Evolutionary conservation across 2,888 invertebrate genomes (phyloP).

Genomic region (Trichogramma evanescens): DNA sequence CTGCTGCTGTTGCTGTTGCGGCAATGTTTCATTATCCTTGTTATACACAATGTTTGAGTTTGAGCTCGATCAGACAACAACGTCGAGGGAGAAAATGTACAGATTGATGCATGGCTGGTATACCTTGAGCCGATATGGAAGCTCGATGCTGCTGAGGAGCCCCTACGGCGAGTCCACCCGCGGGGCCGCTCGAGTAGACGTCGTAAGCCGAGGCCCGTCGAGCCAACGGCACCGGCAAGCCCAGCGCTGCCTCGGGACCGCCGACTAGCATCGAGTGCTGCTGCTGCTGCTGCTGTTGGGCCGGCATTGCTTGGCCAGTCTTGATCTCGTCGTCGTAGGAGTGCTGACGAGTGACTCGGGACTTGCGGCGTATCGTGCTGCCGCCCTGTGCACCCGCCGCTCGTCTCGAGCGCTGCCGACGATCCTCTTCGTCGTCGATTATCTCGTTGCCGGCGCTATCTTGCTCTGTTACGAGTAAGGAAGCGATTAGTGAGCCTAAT

Average conservation of each 20-base stretch:
- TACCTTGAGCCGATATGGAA: slow-evolving; percentile 41
- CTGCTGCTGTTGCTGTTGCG: no score
- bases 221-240: slow-evolving; percentile 68
- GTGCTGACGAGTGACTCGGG: slow-evolving; percentile 65
- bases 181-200: slow-evolving; percentile 60
- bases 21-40: no score
- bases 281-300: slow-evolving; percentile 46
- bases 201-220: slow-evolving; percentile 79
- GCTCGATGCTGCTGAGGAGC: slow-evolving; percentile 32
- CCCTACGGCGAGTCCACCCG: slow-evolving; percentile 31
- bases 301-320: slow-evolving; percentile 32
- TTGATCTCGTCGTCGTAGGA: slow-evolving; percentile 77
- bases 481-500: neutral
- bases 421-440: slow-evolving; percentile 51
- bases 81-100: neutral
- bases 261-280: slow-evolving; percentile 41
- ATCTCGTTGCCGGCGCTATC: slow-evolving; percentile 4
- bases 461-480: slow-evolving; percentile 3
- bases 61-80: neutral
- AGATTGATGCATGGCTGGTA: neutral
- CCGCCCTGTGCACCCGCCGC: slow-evolving; percentile 10
- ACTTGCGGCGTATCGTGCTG: slow-evolving; percentile 51
- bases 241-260: slow-evolving; percentile 54
- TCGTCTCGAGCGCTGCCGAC: slow-evolving; percentile 25
- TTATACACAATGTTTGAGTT: no score